These are phyloP conservation scores for Amphiura filiformis DNA, from an alignment of 35 echinoderm and acorn worm genomes.

Conservation along the genomic window DNA sequence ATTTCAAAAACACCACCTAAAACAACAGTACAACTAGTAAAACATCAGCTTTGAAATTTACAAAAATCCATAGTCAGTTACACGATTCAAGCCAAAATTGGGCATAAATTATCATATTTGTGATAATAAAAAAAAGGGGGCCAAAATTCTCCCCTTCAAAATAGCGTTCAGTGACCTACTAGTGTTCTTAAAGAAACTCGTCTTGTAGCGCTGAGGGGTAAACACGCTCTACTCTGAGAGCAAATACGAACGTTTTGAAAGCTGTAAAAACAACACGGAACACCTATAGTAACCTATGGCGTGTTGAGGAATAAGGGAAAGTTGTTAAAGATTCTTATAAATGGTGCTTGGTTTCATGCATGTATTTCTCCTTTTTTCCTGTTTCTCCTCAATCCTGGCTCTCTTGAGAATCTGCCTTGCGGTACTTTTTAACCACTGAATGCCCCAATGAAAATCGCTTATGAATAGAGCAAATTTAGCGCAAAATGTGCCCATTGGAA, in stretches of 20 bases:
- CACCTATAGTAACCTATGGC: constrained; percentile 41
- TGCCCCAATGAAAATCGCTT: background rate
- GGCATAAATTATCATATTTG: background rate
- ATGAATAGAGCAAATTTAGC: background rate
- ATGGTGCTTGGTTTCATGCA: background rate
- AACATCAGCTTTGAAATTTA: background rate
- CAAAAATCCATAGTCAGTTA: background rate
- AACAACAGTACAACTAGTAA: background rate
- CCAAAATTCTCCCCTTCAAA: constrained; percentile 20
- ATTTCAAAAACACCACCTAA: constrained; percentile 5
- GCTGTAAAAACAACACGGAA: constrained; percentile 34
- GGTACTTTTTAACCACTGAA: background rate
- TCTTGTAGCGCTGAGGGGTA: constrained; percentile 30
- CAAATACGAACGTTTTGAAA: constrained; percentile 46
- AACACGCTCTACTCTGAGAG: constrained; percentile 37
- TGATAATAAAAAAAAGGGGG: background rate
- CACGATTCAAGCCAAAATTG: background rate
- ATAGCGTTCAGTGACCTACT: constrained; percentile 32
- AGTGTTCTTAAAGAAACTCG: constrained; percentile 25
- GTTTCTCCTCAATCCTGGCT: background rate
- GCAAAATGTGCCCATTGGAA: background rate
- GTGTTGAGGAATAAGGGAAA: constrained; percentile 20
- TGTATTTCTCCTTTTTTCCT: background rate
- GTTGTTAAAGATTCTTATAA: constrained; percentile 12
- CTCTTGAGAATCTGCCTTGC: background rate